Base-by-base conservation (phyloP, 2,888 invertebrate genomes). In the Andrena dorsata region DNA sequence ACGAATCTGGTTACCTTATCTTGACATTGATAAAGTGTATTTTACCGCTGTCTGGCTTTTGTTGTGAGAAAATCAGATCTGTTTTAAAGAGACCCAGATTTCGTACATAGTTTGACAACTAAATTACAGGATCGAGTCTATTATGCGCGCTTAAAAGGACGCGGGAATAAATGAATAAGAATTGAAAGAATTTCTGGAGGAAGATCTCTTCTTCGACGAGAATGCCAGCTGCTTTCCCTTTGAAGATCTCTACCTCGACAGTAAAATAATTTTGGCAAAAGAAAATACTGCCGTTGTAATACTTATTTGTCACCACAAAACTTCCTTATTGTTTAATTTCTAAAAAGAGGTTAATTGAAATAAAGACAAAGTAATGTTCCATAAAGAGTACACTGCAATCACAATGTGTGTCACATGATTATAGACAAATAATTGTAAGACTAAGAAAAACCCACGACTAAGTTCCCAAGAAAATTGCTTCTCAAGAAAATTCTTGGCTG, bases 1-100 rank as follows among this genome's bases (percentile, higher is more conserved):
- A 64, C 28, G 35, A 58, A 58, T 20, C 20, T 23, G 76, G 35
- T 78, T 51, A 32, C 56, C 30, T 64, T 64, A 49, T 64, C 73
- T 76, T 2, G 47, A n/a, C 16, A 56, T 47, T 26, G 13, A 13
- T 20, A 20, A 47, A 47, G 8, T 60, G 28, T 28, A 28, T 16
- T 28, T 58, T 58, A 13, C 26, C 23, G 58, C 26, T 28, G 26
- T 58, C 28, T 28, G 2, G 26, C 6, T 28, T 58, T 16, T n/a
- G 5, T 0, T 58, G 0, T 5, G 28, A 13, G 58, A 30, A 28
- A 58, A 26, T 30, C 28, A 30, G 28, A 26, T 16, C 23, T 56
- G 41, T 41, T 41, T 41, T 41, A 16, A 41, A 13, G 41, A 41
- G 41, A 41, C 4, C 13, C 41, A 41, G 16, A 16, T 41, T 41